These are phyloP conservation scores for Anguilla marmorata DNA, from an alignment of 2,797 vertebrate species.

Conservation along the genomic window DNA sequence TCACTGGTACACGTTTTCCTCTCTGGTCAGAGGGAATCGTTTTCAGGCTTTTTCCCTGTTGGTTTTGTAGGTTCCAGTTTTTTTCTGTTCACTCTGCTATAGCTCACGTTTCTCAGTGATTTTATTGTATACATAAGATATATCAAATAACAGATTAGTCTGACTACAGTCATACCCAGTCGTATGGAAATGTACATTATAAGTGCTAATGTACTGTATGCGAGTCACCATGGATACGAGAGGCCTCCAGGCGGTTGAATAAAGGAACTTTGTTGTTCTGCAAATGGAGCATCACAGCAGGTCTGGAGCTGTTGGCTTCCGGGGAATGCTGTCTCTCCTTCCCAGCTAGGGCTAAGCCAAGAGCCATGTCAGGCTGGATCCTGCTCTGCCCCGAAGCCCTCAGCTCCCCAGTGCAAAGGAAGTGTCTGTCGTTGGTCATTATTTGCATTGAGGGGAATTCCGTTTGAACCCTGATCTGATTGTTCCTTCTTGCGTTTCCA, in stretches of 20 bases:
- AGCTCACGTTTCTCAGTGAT: too few relatives aligned
- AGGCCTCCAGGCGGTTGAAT: not conserved
- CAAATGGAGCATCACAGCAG: not conserved
- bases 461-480: not conserved
- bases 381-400: not conserved
- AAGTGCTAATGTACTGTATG: too few relatives aligned
- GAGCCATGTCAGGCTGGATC: not conserved
- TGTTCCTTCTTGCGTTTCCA: not conserved
- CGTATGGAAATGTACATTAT: too few relatives aligned
- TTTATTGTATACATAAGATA: too few relatives aligned
- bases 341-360: not conserved
- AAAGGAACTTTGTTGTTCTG: not conserved
- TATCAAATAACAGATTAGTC: too few relatives aligned
- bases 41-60: too few relatives aligned
- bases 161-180: too few relatives aligned
- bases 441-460: conserved; percentile 7
- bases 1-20: too few relatives aligned
- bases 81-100: too few relatives aligned
- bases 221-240: too few relatives aligned
- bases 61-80: too few relatives aligned
- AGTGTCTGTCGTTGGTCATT: conserved; percentile 4
- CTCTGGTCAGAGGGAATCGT: too few relatives aligned
- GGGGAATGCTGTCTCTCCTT: not conserved
- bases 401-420: not conserved
- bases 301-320: not conserved